Conservation (phyloP, 2,113 vertebrate genomes). For the Cheirogaleus medius region DNA sequence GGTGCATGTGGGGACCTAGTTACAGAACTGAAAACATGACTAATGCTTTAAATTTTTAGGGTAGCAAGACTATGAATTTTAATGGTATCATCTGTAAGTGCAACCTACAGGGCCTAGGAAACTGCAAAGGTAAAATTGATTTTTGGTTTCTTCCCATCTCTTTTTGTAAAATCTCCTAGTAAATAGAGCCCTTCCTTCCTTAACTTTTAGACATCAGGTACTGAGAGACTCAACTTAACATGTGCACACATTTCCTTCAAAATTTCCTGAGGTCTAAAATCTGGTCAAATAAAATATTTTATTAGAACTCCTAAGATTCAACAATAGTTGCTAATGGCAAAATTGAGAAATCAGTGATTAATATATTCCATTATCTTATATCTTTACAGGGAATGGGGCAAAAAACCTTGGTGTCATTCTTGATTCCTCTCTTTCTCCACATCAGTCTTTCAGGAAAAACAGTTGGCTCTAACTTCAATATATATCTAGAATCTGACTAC, state of each 20-base stretch:
- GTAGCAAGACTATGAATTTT: background rate
- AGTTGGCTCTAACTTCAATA: background rate
- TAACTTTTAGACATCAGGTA: background rate
- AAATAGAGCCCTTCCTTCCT: background rate
- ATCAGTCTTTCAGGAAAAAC: background rate
- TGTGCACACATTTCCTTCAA: background rate
- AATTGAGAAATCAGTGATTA: slow-evolving; percentile 4
- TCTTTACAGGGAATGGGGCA: background rate
- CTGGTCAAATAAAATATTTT: background rate
- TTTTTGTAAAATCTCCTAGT: background rate
- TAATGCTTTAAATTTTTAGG: background rate
- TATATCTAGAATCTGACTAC: background rate
- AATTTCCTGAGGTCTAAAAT: slow-evolving; percentile 6
- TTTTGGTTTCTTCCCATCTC: background rate
- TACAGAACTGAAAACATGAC: background rate
- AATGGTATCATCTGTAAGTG: background rate
- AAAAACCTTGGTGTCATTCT: background rate
- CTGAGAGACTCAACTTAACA: background rate
- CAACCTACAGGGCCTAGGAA: background rate
- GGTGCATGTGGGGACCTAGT: background rate
- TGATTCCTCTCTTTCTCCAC: background rate
- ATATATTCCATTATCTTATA: background rate
- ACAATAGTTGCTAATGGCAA: background rate
- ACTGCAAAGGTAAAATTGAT: background rate
- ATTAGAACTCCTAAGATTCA: background rate